Evolutionary conservation across 2,888 invertebrate genomes (phyloP).

Genomic region (Zygaena filipendulae): DNA sequence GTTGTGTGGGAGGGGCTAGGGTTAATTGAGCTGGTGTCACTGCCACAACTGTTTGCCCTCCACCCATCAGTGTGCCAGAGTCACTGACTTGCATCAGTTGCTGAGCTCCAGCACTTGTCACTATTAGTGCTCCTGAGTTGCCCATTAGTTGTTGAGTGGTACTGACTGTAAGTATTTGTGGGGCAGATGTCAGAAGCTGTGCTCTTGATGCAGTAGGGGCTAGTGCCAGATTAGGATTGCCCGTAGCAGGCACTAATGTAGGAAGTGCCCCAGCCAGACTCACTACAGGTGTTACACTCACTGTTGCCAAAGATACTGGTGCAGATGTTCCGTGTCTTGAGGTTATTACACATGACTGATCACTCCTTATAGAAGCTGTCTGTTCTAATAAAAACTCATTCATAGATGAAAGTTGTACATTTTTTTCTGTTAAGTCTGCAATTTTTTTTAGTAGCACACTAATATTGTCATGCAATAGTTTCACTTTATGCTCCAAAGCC

Average conservation of each 20-base stretch:
- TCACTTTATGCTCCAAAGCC: conserved; percentile 46
- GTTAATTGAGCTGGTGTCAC: conserved; percentile 57
- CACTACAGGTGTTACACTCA: conserved; percentile 59
- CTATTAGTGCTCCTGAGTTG: conserved; percentile 56
- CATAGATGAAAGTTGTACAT: conserved; percentile 55
- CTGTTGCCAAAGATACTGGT: conserved; percentile 57
- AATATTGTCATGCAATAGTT: conserved; percentile 56
- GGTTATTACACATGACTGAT: conserved; percentile 57
- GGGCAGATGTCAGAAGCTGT: conserved; percentile 54
- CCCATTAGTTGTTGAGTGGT: conserved; percentile 59
- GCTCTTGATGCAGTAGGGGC: conserved; percentile 56
- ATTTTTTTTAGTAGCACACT: conserved; percentile 57
- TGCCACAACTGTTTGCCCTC: conserved; percentile 57
- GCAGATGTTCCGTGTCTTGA: conserved; percentile 57
- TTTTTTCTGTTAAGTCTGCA: conserved; percentile 53
- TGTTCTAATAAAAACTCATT: conserved; percentile 59
- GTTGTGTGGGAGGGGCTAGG: conserved; percentile 45
- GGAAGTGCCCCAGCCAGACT: conserved; percentile 54
- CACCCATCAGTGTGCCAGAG: conserved; percentile 58
- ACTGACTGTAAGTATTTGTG: conserved; percentile 56
- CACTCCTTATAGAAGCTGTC: conserved; percentile 46
- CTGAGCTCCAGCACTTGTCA: conserved; percentile 60
- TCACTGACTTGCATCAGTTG: conserved; percentile 64
- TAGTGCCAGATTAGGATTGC: conserved; percentile 44
- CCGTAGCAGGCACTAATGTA: conserved; percentile 47